Evolutionary conservation across 2,797 vertebrate genomes (phyloP).

Genomic region (Acrocephalus scirpaceus): DNA sequence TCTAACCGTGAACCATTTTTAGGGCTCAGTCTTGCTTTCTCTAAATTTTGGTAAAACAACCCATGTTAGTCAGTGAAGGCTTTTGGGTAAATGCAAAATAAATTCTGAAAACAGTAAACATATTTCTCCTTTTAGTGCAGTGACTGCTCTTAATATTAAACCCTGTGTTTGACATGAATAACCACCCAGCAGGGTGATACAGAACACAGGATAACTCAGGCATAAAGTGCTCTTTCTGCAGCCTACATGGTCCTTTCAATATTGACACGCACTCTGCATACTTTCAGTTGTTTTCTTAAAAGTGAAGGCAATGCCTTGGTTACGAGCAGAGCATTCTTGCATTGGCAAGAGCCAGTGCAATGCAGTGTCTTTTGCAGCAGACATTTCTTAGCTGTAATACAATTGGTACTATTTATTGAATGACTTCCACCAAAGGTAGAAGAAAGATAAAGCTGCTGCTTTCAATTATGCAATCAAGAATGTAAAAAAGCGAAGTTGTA

Average conservation of each 20-base stretch:
- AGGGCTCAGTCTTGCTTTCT: neutral
- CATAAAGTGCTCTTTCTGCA: slow-evolving; percentile 35
- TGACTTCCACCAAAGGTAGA: neutral
- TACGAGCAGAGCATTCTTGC: neutral
- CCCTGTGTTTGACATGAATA: neutral
- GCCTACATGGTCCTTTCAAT: neutral
- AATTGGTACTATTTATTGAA: slow-evolving; percentile 14
- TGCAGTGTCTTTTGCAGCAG: neutral
- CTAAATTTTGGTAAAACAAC: neutral
- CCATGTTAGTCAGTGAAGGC: neutral
- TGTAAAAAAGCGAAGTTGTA: neutral
- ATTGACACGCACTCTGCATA: neutral
- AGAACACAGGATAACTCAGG: neutral
- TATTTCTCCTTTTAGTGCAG: slow-evolving; percentile 8
- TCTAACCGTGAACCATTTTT: neutral
- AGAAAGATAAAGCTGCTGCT: slow-evolving; percentile 55
- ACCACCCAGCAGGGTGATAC: slow-evolving; percentile 17
- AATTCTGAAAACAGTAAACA: neutral
- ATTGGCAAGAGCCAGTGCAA: neutral
- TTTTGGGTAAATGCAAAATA: neutral
- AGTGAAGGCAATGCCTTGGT: neutral
- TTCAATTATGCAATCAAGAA: slow-evolving; percentile 59
- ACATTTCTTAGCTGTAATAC: neutral
- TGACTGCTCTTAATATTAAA: slow-evolving; percentile 19
- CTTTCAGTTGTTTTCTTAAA: slow-evolving; percentile 9